Conservation (phyloP, 2,888 invertebrate genomes). For the Linyphia triangularis region DNA sequence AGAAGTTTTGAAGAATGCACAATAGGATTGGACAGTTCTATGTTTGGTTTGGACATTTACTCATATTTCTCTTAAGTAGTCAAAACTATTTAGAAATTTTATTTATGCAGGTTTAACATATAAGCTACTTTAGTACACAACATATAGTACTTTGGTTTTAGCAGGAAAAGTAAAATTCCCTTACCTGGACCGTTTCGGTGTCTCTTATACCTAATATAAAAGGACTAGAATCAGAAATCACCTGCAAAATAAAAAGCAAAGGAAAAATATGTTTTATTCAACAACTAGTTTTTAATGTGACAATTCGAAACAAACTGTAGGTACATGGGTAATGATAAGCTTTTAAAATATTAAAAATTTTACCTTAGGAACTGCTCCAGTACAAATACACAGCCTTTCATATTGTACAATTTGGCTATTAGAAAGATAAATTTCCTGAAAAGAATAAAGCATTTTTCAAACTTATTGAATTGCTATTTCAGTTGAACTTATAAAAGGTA, state of each 20-base stretch:
- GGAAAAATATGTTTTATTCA: background rate
- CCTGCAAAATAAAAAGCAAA: constrained; percentile 76
- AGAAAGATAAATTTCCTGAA: constrained; percentile 76
- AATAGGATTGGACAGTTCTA: no score
- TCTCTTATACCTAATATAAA: constrained; percentile 93
- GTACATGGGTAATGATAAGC: background rate
- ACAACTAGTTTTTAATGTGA: background rate
- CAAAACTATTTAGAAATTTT: no score
- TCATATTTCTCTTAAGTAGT: no score
- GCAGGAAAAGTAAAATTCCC: background rate
- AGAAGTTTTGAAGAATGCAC: no score
- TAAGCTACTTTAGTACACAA: no score
- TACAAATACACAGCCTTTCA: constrained; percentile 91
- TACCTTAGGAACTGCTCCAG: constrained; percentile 90
- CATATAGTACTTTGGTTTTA: no score
- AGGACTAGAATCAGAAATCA: constrained; percentile 79
- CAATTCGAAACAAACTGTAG: no score
- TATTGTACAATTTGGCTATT: constrained; percentile 84
- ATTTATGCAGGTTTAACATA: background rate
- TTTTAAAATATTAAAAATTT: background rate
- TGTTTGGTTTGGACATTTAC: no score
- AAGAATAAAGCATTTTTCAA: background rate
- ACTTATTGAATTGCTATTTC: background rate
- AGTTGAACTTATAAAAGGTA: background rate
- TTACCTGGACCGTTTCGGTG: constrained; percentile 90